phyloP scores from a whole-genome alignment of 1,140 invertebrate species.

The Ladona fulva region DNA sequence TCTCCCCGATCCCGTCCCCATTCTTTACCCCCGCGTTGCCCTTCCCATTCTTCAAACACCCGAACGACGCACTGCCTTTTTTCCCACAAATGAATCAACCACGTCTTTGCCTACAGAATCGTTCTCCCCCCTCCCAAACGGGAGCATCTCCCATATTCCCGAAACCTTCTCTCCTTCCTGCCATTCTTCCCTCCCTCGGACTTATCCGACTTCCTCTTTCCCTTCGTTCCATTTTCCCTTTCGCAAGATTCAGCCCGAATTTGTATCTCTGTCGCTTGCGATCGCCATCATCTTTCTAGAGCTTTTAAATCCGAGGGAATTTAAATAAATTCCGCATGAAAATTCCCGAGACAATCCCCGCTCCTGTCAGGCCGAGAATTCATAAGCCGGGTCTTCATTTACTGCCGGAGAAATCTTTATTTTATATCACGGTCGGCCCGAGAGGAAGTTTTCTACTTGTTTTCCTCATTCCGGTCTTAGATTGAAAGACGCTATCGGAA shows the following conservation, averaged over 20 bases:
- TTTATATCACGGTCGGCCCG: too few species aligned
- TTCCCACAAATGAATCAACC: slow-evolving; percentile 4
- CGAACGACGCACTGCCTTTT: background rate
- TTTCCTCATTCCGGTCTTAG: too few species aligned
- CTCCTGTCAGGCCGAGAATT: too few species aligned
- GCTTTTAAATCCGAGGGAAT: too few species aligned
- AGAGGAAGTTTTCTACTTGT: too few species aligned
- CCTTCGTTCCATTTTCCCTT: background rate
- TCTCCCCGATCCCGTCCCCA: background rate
- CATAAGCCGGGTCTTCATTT: too few species aligned
- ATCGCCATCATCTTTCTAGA: too few species aligned
- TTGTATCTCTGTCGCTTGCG: too few species aligned
- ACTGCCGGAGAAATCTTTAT: too few species aligned
- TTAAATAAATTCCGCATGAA: too few species aligned
- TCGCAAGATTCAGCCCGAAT: background rate
- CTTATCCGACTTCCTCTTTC: background rate
- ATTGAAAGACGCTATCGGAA: too few species aligned
- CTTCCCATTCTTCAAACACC: background rate
- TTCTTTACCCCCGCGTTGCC: background rate
- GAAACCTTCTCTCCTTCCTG: background rate
- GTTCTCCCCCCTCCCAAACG: background rate
- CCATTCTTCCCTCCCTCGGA: background rate
- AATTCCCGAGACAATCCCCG: too few species aligned
- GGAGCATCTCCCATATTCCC: background rate
- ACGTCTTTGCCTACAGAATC: background rate